Evolutionary conservation across 2,888 invertebrate genomes (phyloP), one percentile per base, ranked within the genome.

Genomic region (Drosophila tripunctata): DNA sequence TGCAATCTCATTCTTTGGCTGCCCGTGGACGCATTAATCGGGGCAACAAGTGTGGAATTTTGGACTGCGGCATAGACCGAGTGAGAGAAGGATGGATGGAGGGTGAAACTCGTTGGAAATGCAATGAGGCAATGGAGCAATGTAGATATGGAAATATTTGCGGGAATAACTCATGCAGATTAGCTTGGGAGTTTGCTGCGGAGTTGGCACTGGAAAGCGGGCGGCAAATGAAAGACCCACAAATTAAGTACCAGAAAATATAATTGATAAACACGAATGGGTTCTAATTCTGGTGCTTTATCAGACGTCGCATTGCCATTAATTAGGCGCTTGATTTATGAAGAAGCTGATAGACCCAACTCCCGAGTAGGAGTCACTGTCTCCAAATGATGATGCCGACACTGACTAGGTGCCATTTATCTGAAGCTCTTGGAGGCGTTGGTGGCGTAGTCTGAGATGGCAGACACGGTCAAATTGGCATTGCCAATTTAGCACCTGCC

Each of bases 321-420:
- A 88, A 88, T 88, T 88, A 89, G 89, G 56, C 54, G 67, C 88
- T 81, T 88, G 88, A 88, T 88, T 88, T 88, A 88, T 88, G 80
- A 78, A 73, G 56, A 72, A 69, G 60, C 60, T 58, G 85, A 87
- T 77, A 27, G 48, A 44, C 35, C 77, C 76, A 70, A 72, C 55
- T 40, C 10, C 22, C 7, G 15, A 30, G 48, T 31, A 31, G 31
- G 47, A 45, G 55, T 47, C 14, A 19, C 27, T 27, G 19, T n/a
- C 8, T 38, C 36, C 15, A 48, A 33, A 43, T 48, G 54, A 54
- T 48, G 47, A 44, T 30, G 40, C 38, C 21, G 21, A 12, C 36
- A 19, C 5, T 51, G 24, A 36, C 33, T 22, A 36, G 10, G 10
- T 10, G 21, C 52, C n/a, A 52, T 52, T 52, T 52, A 52, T 52